A percentile compares a stretch with the other conserved stretches of the same genome.
Evolutionary conservation across 2,797 vertebrate species (phyloP).

Genomic region (Taenioides sp.): DNA sequence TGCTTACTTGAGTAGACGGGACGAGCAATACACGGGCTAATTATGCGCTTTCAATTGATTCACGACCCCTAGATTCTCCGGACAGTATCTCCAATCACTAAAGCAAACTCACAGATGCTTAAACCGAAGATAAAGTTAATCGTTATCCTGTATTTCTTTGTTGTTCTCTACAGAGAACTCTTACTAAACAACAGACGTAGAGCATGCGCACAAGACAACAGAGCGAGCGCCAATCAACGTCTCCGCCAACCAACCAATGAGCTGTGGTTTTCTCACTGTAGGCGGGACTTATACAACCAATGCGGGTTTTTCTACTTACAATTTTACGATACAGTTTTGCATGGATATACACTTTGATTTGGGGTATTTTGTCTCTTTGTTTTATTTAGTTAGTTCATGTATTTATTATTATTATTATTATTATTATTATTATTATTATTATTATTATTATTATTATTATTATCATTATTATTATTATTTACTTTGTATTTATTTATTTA

Average conservation of each 20-base stretch:
- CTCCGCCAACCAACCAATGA: slow-evolving; percentile 39
- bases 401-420: too few relatives aligned
- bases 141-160: background rate
- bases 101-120: background rate
- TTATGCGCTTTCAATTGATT: too few relatives aligned
- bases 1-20: slow-evolving; percentile 18
- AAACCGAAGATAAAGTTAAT: background rate
- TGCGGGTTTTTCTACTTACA: background rate
- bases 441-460: too few relatives aligned
- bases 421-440: too few relatives aligned
- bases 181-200: slow-evolving; percentile 14
- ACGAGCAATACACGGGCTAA: background rate
- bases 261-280: background rate
- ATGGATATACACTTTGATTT: too few relatives aligned
- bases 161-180: background rate
- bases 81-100: background rate
- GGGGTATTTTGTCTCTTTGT: too few relatives aligned
- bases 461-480: too few relatives aligned
- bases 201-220: background rate
- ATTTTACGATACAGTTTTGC: background rate
- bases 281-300: slow-evolving; percentile 24
- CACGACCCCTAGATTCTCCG: background rate
- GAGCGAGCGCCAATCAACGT: slow-evolving; percentile 26
- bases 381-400: too few relatives aligned
- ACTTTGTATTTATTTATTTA: too few relatives aligned